Evolutionary conservation across 2,888 invertebrate species (phyloP), one percentile per base, ranked within the genome.

Genomic region (Coremacera marginata): DNA sequence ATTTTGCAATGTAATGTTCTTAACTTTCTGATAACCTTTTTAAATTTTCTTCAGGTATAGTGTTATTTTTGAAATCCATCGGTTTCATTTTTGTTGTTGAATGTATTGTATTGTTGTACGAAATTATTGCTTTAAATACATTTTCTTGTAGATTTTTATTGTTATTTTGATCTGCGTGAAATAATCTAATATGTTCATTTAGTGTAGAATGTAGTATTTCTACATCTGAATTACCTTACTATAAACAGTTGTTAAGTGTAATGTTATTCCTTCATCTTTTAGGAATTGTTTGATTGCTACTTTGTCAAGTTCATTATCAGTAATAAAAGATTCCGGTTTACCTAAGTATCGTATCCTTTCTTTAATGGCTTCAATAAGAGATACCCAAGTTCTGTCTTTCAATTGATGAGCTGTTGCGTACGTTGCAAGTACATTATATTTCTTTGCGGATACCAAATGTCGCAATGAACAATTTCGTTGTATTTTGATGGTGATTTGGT

Each of bases 171-270:
- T 55, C 37, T 31, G n/a, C 25, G 11, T 55, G 31, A 25, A 76
- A 31, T 19, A 51, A 9, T 52, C 75, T 51, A 5, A 76, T 57
- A 31, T 68, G 49, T 37, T 70, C 76, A 3, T 27, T 31, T n/a
- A 76, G 7, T 14, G 70, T 70, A n/a, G 31, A 60, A 76, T 76
- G 70, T 16, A 76, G 31, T 49, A 57, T 44, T 67, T 75, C 75
- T 3, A 75, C 31, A 27, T 75, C 55, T 27, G 75, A 3, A 51
- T 75, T 75, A 7, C 75, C 75, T 16, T 44, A 27, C 2, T 55
- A 37, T 76, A 52, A 34, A 67, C 4, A 4, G 44, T 75, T 7
- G 52, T 51, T 60, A 60, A 25, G 19, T 60, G 60, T 60, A 60
- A 60, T 8, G 14, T 60, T 19, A 60, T 60, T 60, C 22, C 60